phyloP scores from a whole-genome alignment of 1,140 invertebrate species.

The Idris sp. region DNA sequence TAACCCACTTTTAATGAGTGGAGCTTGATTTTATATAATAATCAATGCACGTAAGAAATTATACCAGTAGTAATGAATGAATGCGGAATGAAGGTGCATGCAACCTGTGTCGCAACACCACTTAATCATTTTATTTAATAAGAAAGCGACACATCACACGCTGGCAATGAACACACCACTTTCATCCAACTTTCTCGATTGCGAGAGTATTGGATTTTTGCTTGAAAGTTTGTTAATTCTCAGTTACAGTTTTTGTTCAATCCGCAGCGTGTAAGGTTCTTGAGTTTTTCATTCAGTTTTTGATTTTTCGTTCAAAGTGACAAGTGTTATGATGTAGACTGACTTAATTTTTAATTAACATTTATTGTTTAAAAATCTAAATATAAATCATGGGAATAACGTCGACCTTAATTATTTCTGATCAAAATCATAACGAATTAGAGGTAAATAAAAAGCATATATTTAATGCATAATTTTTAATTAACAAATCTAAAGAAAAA shows the following conservation, averaged over 20 bases:
- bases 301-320: background rate
- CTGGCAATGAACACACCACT: slow-evolving; percentile 64
- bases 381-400: slow-evolving; percentile 33
- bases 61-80: slow-evolving; percentile 25
- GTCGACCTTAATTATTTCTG: slow-evolving; percentile 7
- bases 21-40: slow-evolving; percentile 23
- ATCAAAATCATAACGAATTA: slow-evolving; percentile 21
- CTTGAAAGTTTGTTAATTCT: slow-evolving; percentile 24
- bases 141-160: slow-evolving; percentile 37
- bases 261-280: slow-evolving; percentile 10
- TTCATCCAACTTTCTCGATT: slow-evolving; percentile 65
- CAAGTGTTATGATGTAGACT: background rate
- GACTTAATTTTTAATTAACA: background rate
- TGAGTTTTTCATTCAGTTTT: background rate
- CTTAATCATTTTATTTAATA: slow-evolving; percentile 43
- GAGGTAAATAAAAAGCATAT: slow-evolving; percentile 31
- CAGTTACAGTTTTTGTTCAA: slow-evolving; percentile 22
- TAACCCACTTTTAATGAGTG: slow-evolving; percentile 1
- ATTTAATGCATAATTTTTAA: too few species aligned
- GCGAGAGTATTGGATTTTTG: slow-evolving; percentile 28
- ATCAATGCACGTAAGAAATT: slow-evolving; percentile 13
- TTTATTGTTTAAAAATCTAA: background rate
- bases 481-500: too few species aligned
- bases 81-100: slow-evolving; percentile 21
- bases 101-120: slow-evolving; percentile 9